A percentile compares a stretch with the other conserved stretches of the same genome.
phyloP scores from a whole-genome alignment of 1,140 invertebrate genomes.

The Archegozetes longisetosus region DNA sequence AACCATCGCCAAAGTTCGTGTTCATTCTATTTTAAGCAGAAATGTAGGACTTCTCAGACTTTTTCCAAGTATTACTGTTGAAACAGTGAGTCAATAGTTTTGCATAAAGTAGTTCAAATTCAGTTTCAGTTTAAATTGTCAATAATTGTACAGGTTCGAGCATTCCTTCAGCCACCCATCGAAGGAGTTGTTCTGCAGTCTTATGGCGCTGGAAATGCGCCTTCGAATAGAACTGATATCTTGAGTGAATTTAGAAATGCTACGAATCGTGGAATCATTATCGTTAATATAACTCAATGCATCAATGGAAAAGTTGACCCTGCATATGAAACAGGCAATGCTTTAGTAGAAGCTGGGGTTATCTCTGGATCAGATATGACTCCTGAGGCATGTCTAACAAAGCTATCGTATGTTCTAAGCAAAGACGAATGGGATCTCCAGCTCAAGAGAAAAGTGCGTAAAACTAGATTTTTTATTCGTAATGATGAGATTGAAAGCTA shows the following conservation, averaged over 20 bases:
- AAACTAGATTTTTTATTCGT: conserved; percentile 7
- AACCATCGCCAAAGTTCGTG: conserved; percentile 53
- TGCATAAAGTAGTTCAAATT: background rate
- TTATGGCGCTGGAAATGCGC: conserved; percentile 84
- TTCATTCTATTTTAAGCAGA: conserved; percentile 55
- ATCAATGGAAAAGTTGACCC: conserved; percentile 46
- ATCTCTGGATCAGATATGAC: conserved; percentile 88
- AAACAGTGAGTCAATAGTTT: conserved; percentile 41
- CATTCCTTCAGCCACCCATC: conserved; percentile 65
- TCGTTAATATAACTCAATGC: conserved; percentile 88
- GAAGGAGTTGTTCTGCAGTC: conserved; percentile 78
- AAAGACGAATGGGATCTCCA: conserved; percentile 56
- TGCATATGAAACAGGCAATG: conserved; percentile 60
- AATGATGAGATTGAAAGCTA: background rate
- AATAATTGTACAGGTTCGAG: conserved; percentile 35
- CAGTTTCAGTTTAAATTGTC: background rate
- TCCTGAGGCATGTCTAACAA: conserved; percentile 77
- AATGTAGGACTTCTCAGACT: conserved; percentile 71
- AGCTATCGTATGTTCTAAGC: conserved; percentile 74
- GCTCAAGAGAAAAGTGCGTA: conserved; percentile 47
- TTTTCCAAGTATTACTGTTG: conserved; percentile 71
- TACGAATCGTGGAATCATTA: conserved; percentile 57
- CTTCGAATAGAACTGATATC: conserved; percentile 63
- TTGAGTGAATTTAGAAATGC: conserved; percentile 55
- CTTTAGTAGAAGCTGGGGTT: conserved; percentile 46